Evolutionary conservation across 2,888 invertebrate genomes (phyloP), one percentile per base, ranked within the genome.

Genomic region (Scotopteryx bipunctaria): DNA sequence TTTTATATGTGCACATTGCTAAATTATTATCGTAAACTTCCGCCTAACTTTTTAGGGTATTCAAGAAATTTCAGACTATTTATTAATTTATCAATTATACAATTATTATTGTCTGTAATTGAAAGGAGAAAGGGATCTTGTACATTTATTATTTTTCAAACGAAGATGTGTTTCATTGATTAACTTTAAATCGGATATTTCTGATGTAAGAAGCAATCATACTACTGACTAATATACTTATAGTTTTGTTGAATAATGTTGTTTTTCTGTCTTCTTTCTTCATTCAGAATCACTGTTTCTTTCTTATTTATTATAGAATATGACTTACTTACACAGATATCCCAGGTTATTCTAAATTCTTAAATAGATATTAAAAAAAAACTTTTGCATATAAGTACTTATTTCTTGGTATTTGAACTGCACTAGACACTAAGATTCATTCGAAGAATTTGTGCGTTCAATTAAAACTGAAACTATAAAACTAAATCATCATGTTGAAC

Each of bases 91-190:
- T n/a, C n/a, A n/a, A n/a, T n/a, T n/a, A n/a, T n/a, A n/a, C n/a
- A n/a, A n/a, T n/a, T n/a, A n/a, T n/a, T n/a, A n/a, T n/a, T n/a
- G n/a, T n/a, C n/a, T 44, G 35, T 38, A 35, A 46, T 32, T 42
- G 31, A 25, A 37, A 52, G 45, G 51, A 46, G 23, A 35, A n/a
- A n/a, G n/a, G n/a, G n/a, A n/a, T n/a, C n/a, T n/a, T n/a, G 41
- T 27, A 25, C 41, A 53, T 43, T 31, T 52, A 31, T 45, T 42
- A 52, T 36, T 46, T 35, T 41, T 45, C 37, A 21, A 17, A 37
- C 37, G 37, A 40, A 41, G 35, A 47, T 43, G 36, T 27, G 37
- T 53, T 47, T 32, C 32, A 44, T 37, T 33, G 19, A 33, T 27
- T 41, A 14, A 38, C 47, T 41, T 16, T 37, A 32, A 37, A 42